These are phyloP conservation scores for Deilephila elpenor DNA, from an alignment of 2,888 invertebrate genomes.

Conservation along the genomic window DNA sequence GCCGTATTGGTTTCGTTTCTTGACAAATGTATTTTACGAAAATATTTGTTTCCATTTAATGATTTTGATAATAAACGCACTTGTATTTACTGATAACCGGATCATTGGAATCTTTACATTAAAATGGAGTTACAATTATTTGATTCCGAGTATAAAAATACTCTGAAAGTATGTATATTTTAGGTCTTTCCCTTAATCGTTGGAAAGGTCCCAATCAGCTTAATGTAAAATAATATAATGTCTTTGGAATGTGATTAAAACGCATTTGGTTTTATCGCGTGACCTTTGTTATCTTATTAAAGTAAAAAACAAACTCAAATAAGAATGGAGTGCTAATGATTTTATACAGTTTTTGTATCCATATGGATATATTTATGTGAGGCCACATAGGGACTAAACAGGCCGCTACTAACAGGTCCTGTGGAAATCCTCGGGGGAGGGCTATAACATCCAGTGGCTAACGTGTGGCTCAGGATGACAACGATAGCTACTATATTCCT, in stretches of 20 bases:
- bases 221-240: background rate
- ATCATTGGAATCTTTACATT: background rate
- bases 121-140: background rate
- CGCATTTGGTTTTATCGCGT: background rate
- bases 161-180: background rate
- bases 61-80: no score
- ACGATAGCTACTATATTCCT: no score
- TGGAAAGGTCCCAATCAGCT: background rate
- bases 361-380: no score
- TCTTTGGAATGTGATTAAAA: background rate
- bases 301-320: background rate
- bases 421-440: no score
- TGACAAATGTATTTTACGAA: no score
- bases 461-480: no score
- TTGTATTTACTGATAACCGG: background rate
- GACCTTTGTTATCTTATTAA: slow-evolving; percentile 5
- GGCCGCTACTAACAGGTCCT: no score
- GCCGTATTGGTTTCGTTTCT: no score
- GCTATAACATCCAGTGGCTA: no score
- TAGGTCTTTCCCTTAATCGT: background rate
- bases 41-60: no score
- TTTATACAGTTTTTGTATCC: background rate
- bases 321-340: background rate
- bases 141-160: background rate
- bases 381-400: no score